A percentile compares a stretch with the other conserved stretches of the same genome.
Conservation (phyloP, 1,140 invertebrate genomes). For the Pseudomyrmex pallidus region DNA sequence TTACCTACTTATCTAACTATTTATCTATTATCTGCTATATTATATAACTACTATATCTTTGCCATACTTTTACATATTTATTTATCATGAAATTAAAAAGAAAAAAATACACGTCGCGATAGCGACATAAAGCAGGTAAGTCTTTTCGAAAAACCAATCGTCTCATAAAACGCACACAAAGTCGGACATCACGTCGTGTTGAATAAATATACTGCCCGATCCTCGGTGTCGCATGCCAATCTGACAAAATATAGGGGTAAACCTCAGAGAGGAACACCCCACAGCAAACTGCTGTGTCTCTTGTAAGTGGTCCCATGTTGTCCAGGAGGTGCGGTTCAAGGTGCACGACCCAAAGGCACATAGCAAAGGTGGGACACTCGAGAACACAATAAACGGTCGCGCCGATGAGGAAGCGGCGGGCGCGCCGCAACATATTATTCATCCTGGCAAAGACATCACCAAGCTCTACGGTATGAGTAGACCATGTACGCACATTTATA, state of each 20-base stretch:
- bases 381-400: slow-evolving; percentile 95
- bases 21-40: too few species aligned
- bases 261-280: slow-evolving; percentile 78
- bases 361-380: slow-evolving; percentile 94
- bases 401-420: slow-evolving; percentile 89
- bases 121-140: slow-evolving; percentile 42
- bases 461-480: slow-evolving; percentile 89
- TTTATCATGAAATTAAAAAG: too few species aligned
- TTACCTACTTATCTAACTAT: too few species aligned
- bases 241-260: slow-evolving; percentile 77
- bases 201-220: slow-evolving; percentile 50
- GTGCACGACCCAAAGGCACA: slow-evolving; percentile 96
- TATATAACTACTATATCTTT: too few species aligned
- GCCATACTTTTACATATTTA: too few species aligned
- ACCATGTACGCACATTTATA: slow-evolving; percentile 58
- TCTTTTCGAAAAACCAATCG: slow-evolving; percentile 14
- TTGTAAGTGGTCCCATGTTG: slow-evolving; percentile 92
- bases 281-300: slow-evolving; percentile 84
- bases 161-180: slow-evolving; percentile 21
- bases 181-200: slow-evolving; percentile 32
- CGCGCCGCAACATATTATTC: slow-evolving; percentile 90
- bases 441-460: slow-evolving; percentile 94
- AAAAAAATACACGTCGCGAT: slow-evolving; percentile 6
- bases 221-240: slow-evolving; percentile 75
- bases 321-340: slow-evolving; percentile 97